Conservation (phyloP, 2,888 invertebrate genomes). For the Callosobruchus maculatus region DNA sequence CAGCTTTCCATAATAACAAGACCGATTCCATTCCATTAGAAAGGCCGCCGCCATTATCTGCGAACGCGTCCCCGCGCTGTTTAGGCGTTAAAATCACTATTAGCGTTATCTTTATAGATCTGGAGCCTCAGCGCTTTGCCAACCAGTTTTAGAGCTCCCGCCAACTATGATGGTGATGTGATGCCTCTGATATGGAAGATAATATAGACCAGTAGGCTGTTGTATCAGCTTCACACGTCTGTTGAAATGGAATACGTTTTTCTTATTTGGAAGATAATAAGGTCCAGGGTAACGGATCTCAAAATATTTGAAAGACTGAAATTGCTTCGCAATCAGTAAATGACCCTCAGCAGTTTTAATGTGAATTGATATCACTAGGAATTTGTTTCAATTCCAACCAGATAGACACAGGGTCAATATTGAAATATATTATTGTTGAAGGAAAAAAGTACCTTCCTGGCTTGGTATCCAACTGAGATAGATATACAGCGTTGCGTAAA, state of each 20-base stretch:
- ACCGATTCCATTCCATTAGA: conserved; percentile 1
- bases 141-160: background rate
- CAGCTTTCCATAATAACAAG: background rate
- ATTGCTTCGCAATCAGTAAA: no score
- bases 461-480: no score
- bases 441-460: no score
- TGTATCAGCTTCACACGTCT: background rate
- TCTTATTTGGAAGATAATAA: no score
- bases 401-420: no score
- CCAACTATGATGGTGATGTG: background rate
- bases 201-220: background rate
- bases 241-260: background rate
- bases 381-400: no score
- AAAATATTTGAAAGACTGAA: no score
- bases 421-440: no score
- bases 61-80: background rate
- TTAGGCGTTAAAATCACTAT: conserved; percentile 5
- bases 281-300: no score
- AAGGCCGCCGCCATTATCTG: background rate
- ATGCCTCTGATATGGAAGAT: background rate
- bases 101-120: conserved; percentile 14
- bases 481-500: no score
- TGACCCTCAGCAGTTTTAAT: no score
- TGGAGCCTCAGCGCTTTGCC: background rate
- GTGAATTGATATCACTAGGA: no score